Percentiles rank a stretch among this genome's conserved stretches.
These are phyloP conservation scores for Lampris megalopsis DNA, from an alignment of 2,113 vertebrate species.

Conservation along the genomic window DNA sequence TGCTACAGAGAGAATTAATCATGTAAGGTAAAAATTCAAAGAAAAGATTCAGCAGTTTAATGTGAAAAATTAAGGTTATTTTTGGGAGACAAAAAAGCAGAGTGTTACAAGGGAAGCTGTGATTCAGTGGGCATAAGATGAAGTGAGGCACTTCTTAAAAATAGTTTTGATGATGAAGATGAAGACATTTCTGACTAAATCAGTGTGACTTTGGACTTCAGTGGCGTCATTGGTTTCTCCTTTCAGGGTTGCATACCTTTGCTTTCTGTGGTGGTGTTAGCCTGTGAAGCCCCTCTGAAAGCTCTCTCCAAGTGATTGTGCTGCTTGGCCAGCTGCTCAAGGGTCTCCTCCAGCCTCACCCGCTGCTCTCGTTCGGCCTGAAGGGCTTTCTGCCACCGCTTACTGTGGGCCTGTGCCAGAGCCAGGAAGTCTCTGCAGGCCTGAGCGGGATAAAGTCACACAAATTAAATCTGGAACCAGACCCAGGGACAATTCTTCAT, in stretches of 20 bases:
- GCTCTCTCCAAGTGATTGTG: slow-evolving; percentile 96
- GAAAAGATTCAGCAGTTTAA: no score
- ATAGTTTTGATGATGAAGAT: no score
- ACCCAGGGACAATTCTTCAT: neutral
- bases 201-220: no score
- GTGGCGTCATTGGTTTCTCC: no score
- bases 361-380: slow-evolving; percentile 94
- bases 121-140: no score
- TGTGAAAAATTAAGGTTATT: no score
- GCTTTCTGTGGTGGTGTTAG: slow-evolving; percentile 75
- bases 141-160: no score
- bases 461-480: neutral
- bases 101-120: no score
- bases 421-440: slow-evolving; percentile 93
- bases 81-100: no score
- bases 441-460: slow-evolving; percentile 62
- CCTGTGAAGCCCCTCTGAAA: slow-evolving; percentile 86
- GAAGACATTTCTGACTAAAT: no score
- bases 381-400: slow-evolving; percentile 95
- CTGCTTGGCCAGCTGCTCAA: slow-evolving; percentile 96
- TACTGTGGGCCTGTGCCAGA: slow-evolving; percentile 92
- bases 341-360: slow-evolving; percentile 93
- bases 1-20: no score
- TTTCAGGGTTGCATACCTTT: slow-evolving; percentile 82
- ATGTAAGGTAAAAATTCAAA: no score